Conservation (phyloP, 2,797 vertebrate genomes). For the Anguilla obscura region DNA sequence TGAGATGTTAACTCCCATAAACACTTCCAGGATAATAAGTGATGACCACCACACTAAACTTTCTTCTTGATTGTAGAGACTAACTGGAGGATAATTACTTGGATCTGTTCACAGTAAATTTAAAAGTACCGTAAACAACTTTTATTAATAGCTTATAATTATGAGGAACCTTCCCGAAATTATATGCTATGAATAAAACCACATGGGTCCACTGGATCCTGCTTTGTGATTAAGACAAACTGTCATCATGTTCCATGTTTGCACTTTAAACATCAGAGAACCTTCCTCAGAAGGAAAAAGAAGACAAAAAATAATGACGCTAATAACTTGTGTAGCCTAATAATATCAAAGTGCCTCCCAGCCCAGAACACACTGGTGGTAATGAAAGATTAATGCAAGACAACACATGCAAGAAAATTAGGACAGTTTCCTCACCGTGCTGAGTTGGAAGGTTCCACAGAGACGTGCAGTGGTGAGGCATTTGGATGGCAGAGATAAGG, state of each 20-base stretch:
- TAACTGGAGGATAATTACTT: background rate
- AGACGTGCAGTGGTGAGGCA: background rate
- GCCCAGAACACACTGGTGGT: background rate
- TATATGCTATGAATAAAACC: background rate
- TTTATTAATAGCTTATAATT: background rate
- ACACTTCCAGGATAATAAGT: background rate
- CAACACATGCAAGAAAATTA: background rate
- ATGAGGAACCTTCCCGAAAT: background rate
- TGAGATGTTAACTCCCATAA: background rate
- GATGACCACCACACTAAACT: background rate
- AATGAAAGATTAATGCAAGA: background rate
- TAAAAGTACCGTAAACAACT: background rate
- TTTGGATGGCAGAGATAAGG: background rate
- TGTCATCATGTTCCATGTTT: background rate
- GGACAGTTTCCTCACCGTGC: constrained; percentile 28
- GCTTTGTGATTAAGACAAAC: background rate
- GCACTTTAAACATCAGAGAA: background rate
- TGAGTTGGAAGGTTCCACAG: background rate
- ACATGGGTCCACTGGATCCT: background rate
- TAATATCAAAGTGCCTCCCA: background rate
- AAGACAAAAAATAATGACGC: background rate
- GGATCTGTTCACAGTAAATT: no score
- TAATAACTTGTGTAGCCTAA: no score
- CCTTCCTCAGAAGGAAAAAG: background rate
- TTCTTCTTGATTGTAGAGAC: background rate